These are phyloP conservation scores for Pavo muticus DNA, from an alignment of 2,113 vertebrate species.

Conservation along the genomic window DNA sequence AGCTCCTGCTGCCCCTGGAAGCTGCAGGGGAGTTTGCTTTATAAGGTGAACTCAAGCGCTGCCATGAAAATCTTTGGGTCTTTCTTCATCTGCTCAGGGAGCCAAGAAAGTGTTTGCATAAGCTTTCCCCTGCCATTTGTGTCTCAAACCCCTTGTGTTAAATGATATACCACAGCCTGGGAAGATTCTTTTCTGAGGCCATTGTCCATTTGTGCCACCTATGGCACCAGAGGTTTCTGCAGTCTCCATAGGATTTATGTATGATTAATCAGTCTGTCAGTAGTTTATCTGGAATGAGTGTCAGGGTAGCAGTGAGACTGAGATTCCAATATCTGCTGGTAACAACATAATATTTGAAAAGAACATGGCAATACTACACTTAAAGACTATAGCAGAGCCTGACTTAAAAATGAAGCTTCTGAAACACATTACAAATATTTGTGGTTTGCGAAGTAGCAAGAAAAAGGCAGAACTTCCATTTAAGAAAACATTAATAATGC, in stretches of 20 bases:
- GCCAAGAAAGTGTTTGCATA: not conserved
- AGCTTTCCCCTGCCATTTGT: not conserved
- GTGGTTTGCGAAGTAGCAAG: conserved; percentile 67
- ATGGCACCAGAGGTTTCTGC: not conserved
- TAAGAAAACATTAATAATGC: conserved; percentile 66
- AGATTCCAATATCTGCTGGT: not conserved
- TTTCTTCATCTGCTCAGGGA: not conserved
- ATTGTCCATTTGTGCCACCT: not conserved
- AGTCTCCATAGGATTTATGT: not conserved
- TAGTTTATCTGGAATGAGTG: not conserved
- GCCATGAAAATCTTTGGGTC: not conserved
- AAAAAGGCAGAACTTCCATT: conserved; percentile 49
- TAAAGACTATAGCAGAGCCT: conserved; percentile 10
- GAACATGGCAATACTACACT: not conserved
- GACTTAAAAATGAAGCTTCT: conserved; percentile 35
- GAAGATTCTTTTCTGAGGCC: not conserved
- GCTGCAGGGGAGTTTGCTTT: conserved; percentile 19
- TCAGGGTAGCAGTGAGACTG: not conserved
- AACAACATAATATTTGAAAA: not conserved
- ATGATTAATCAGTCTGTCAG: not conserved
- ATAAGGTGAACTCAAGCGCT: conserved; percentile 14
- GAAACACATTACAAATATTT: conserved; percentile 60
- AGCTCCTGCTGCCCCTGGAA: not conserved
- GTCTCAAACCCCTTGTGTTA: fast-evolving
- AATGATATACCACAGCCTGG: fast-evolving